Evolutionary conservation across 2,888 invertebrate genomes (phyloP).

Genomic region (Stratiomys singularior): DNA sequence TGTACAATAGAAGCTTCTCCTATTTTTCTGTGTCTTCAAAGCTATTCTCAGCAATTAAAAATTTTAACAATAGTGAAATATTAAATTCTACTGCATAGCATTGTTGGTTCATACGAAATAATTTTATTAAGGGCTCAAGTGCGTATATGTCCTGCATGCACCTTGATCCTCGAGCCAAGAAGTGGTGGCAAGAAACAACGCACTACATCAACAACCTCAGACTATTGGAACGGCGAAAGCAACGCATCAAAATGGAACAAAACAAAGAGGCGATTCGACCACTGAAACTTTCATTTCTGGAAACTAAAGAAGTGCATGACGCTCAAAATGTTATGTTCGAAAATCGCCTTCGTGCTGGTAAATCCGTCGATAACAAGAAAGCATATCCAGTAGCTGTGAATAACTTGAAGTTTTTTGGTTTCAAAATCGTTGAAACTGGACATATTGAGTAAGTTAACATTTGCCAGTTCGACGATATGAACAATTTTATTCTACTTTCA

Average conservation of each 20-base stretch:
- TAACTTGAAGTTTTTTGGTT: slow-evolving; percentile 12
- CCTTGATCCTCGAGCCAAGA: slow-evolving; percentile 50
- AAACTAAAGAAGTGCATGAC: not conserved
- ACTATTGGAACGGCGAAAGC: not conserved
- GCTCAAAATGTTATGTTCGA: not conserved
- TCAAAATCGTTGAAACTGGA: not conserved
- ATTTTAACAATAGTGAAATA: no score
- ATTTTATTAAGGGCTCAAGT: slow-evolving; percentile 25
- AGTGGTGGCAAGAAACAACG: slow-evolving; percentile 54
- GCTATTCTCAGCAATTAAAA: no score
- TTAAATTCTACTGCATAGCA: no score
- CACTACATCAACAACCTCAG: slow-evolving; percentile 51
- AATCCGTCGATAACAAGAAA: not conserved
- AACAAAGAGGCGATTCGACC: not conserved
- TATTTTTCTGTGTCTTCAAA: no score
- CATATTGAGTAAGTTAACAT: not conserved
- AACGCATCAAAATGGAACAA: not conserved
- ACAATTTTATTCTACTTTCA: no score
- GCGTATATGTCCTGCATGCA: slow-evolving; percentile 25
- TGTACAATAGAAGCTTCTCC: no score
- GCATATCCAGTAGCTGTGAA: slow-evolving; percentile 36
- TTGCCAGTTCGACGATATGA: no score
- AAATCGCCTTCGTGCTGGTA: not conserved
- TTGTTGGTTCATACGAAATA: no score
- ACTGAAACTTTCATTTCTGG: not conserved